Evolutionary conservation across 2,888 invertebrate genomes (phyloP).

Genomic region (Kryphioiulus occultus): DNA sequence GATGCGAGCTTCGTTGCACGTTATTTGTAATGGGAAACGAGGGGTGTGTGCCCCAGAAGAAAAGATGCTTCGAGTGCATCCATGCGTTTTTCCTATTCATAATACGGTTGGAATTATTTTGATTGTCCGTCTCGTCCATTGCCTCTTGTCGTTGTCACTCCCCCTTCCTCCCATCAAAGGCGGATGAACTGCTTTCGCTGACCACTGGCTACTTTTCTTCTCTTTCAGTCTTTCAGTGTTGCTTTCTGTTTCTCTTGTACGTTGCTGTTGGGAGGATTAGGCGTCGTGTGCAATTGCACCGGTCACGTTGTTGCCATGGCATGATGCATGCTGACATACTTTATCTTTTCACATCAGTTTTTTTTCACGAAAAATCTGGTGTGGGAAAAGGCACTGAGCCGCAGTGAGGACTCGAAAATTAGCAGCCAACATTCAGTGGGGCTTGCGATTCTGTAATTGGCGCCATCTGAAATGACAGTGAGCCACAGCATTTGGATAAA

Average conservation of each 20-base stretch:
- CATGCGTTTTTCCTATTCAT: constrained; percentile 11
- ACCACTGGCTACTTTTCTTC: not conserved
- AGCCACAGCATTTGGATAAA: too few relatives aligned
- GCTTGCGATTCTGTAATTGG: too few relatives aligned
- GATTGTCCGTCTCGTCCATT: not conserved
- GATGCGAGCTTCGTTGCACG: constrained; percentile 8
- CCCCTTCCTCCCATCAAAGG: not conserved
- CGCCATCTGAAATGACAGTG: too few relatives aligned
- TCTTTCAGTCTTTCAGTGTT: not conserved
- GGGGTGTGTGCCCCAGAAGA: not conserved
- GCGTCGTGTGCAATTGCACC: not conserved
- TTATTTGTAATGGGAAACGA: constrained; percentile 25
- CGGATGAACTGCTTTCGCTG: not conserved
- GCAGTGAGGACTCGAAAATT: too few relatives aligned
- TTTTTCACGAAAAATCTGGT: too few relatives aligned
- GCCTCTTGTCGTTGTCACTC: not conserved
- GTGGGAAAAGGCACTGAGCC: too few relatives aligned
- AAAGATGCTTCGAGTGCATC: constrained; percentile 7
- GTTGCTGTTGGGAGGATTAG: not conserved
- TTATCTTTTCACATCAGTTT: too few relatives aligned
- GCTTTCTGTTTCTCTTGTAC: not conserved
- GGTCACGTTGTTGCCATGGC: too few relatives aligned
- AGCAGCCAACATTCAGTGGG: too few relatives aligned
- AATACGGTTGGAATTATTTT: not conserved
- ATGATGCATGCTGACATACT: too few relatives aligned